These are phyloP conservation scores for Adela reaumurella DNA, from an alignment of 2,888 invertebrate genomes.

Conservation along the genomic window DNA sequence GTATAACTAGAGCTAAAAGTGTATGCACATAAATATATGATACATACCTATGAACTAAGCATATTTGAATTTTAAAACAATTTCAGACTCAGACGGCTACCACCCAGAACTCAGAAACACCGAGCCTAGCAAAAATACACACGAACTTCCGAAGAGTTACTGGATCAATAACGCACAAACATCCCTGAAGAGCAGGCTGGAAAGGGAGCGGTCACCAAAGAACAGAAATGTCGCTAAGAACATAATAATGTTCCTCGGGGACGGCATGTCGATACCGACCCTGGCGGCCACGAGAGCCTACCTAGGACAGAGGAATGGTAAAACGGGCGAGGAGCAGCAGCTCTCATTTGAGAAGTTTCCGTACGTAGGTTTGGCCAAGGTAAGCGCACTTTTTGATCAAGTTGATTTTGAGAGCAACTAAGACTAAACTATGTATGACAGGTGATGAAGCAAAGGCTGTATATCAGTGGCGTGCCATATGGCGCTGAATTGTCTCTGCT, in stretches of 20 bases:
- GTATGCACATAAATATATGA: no score
- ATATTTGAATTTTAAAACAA: no score
- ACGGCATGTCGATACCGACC: slow-evolving; percentile 72
- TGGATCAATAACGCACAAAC: background rate
- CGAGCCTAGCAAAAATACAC: background rate
- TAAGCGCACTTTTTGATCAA: slow-evolving; percentile 16
- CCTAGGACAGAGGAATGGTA: slow-evolving; percentile 54
- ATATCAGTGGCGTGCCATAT: no score
- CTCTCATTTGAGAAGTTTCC: slow-evolving; percentile 63
- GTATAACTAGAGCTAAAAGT: no score
- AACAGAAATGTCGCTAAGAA: slow-evolving; percentile 35
- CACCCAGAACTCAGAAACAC: background rate
- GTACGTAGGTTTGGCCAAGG: slow-evolving; percentile 62
- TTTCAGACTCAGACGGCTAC: background rate
- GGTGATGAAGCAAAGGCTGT: no score
- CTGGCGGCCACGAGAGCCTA: slow-evolving; percentile 63
- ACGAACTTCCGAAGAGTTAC: background rate
- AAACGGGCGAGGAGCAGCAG: slow-evolving; percentile 56
- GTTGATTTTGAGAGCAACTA: no score
- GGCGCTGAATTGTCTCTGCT: no score
- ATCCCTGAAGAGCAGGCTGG: background rate
- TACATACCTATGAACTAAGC: no score
- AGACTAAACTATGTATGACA: no score
- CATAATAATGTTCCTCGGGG: slow-evolving; percentile 69
- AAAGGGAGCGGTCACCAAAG: background rate